A percentile compares a stretch with the other conserved stretches of the same genome.
Conservation (phyloP, 2,113 vertebrate genomes). For the Sander vitreus region DNA sequence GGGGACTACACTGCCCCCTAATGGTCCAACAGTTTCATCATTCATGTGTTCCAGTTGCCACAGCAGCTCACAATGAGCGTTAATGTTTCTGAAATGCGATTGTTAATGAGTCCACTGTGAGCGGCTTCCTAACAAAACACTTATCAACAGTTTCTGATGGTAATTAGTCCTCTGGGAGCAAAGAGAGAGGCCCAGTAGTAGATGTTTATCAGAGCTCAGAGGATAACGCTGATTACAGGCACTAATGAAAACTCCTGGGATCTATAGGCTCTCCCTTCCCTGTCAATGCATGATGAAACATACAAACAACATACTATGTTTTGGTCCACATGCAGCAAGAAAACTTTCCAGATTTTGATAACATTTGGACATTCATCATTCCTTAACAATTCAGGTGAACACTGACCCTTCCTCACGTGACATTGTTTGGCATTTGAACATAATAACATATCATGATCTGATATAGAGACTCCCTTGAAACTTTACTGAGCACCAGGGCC, state of each 20-base stretch:
- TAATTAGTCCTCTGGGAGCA: conserved; percentile 59
- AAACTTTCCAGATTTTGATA: background rate
- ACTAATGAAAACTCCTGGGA: conserved; percentile 23
- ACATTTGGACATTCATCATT: background rate
- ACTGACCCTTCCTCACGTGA: background rate
- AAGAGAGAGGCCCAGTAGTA: background rate
- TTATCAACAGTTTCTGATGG: conserved; percentile 46
- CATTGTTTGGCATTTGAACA: background rate
- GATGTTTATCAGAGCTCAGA: conserved; percentile 22
- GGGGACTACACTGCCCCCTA: conserved; percentile 18
- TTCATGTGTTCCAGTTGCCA: conserved; percentile 10
- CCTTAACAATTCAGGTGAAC: background rate
- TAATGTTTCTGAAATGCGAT: conserved; percentile 14
- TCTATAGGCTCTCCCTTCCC: background rate
- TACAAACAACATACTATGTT: background rate
- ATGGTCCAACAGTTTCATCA: conserved; percentile 33
- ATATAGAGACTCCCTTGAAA: background rate
- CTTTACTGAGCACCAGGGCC: background rate
- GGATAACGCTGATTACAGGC: background rate
- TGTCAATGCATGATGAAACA: background rate
- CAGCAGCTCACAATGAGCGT: conserved; percentile 26
- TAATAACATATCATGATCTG: background rate
- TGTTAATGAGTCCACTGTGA: conserved; percentile 61
- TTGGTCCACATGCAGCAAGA: background rate
- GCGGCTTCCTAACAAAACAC: conserved; percentile 19